Conservation (phyloP, 1,140 invertebrate species). For the Conus betulinus region DNA sequence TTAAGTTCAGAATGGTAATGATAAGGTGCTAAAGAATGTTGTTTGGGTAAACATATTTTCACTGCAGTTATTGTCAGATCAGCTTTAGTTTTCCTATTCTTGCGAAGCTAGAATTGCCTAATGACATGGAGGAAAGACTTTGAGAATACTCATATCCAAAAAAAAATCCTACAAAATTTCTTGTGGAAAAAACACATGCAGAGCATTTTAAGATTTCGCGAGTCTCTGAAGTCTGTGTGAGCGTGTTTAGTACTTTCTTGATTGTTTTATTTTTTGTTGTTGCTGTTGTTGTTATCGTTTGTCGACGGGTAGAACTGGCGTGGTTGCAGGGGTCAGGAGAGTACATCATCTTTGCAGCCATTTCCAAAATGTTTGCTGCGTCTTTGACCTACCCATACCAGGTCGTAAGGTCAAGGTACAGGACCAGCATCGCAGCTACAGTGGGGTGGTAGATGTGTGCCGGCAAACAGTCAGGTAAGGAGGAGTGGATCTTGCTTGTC, state of each 20-base stretch:
- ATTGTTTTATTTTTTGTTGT: neutral
- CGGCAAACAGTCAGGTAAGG: constrained; percentile 88
- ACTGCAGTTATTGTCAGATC: too few relatives aligned
- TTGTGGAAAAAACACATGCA: too few relatives aligned
- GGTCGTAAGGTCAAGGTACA: constrained; percentile 93
- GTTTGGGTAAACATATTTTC: too few relatives aligned
- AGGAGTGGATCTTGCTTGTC: neutral
- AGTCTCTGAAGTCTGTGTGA: neutral
- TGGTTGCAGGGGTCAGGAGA: constrained; percentile 85
- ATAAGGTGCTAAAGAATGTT: too few relatives aligned
- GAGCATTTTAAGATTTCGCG: too few relatives aligned
- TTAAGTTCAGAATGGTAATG: too few relatives aligned
- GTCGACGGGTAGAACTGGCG: neutral
- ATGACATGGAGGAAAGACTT: too few relatives aligned
- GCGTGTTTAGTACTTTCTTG: neutral
- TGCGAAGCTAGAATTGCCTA: too few relatives aligned
- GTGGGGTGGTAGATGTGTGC: constrained; percentile 90
- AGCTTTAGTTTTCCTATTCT: too few relatives aligned
- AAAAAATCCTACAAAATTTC: too few relatives aligned
- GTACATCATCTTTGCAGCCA: constrained; percentile 93
- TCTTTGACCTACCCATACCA: constrained; percentile 98
- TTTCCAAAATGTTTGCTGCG: constrained; percentile 96
- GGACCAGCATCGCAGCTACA: constrained; percentile 94
- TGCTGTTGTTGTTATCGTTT: neutral
- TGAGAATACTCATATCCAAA: too few relatives aligned